Conservation (phyloP, 2,888 invertebrate genomes). For the Protophormia terraenovae region DNA sequence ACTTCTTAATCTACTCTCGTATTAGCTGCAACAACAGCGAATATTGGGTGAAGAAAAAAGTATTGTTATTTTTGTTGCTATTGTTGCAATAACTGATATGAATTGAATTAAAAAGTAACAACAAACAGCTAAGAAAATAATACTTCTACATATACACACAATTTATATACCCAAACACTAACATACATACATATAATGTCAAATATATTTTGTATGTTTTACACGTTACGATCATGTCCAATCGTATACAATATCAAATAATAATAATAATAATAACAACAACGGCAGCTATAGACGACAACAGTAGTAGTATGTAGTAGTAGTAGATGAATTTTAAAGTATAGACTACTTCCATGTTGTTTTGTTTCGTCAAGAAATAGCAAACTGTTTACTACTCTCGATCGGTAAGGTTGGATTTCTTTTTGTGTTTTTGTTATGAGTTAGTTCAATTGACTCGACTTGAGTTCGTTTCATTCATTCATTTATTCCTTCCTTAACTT, state of each 20-base stretch:
- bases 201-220: slow-evolving; percentile 22
- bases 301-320: slow-evolving; percentile 1
- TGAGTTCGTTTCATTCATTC: slow-evolving; percentile 16
- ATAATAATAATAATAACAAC: slow-evolving; percentile 25
- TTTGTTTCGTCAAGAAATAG: slow-evolving; percentile 67
- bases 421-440: neutral
- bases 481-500: slow-evolving; percentile 1
- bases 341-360: slow-evolving; percentile 60
- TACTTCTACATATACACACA: neutral
- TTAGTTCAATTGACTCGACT: neutral
- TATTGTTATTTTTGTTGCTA: slow-evolving; percentile 7
- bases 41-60: slow-evolving; percentile 40
- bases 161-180: neutral
- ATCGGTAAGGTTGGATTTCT: slow-evolving; percentile 70
- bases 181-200: slow-evolving; percentile 17
- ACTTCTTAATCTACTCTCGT: neutral
- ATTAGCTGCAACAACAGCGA: slow-evolving; percentile 5
- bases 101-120: slow-evolving; percentile 48
- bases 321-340: slow-evolving; percentile 50
- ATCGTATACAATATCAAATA: slow-evolving; percentile 27
- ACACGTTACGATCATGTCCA: slow-evolving; percentile 63
- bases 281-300: slow-evolving; percentile 29
- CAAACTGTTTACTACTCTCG: slow-evolving; percentile 71
- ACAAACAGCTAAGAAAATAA: slow-evolving; percentile 47
- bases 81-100: slow-evolving; percentile 60